Evolutionary conservation across 2,888 invertebrate genomes (phyloP), one percentile per base, ranked within the genome.

Genomic region (Apotomis betuletana): DNA sequence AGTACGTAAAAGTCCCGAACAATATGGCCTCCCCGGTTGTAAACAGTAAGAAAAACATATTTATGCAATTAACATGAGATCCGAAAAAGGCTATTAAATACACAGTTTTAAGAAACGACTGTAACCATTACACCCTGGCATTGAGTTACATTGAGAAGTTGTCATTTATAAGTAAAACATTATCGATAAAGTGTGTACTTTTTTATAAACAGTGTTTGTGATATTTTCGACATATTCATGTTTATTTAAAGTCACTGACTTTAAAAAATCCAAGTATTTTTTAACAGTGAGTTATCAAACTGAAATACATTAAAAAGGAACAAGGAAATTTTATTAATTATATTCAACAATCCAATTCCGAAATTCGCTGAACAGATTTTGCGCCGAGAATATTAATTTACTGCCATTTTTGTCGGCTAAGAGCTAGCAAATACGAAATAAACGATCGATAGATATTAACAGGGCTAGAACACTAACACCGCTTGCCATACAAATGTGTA

Each of bases 1-100:
- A 61, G 65, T 74, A 44, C 64, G 69, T 69, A 63, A 72, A 72
- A 52, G 72, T 58, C 38, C 51, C 67, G 9, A 38, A 68, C 59
- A 63, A 58, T 71, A 59, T 63, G 58, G 38, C 10, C 27, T 63
- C 27, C 8, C 27, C 8, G 51, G 58, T 54, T 52, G 44, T 61
- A 62, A 63, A 67, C 41, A 49, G 27, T 15, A 12, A 57, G 15
- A 57, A 44, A 27, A 61, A 44, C 51, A 8, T 58, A 49, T 6
- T 49, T 41, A 41, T 3, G 4, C 41, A 41, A 41, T 41, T 41
- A 41, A 41, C 41, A 41, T 3, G 41, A 6, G 41, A 5, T 41
- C 41, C 41, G 0, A 4, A 41, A 5, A 41, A 41, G 41, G 41
- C 41, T 41, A 41, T 27, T 27, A 27, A 27, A 27, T 27, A 27